A percentile compares a stretch with the other conserved stretches of the same genome.
phyloP scores from a whole-genome alignment of 1,140 invertebrate species.

The Neodiprion pinetum region DNA sequence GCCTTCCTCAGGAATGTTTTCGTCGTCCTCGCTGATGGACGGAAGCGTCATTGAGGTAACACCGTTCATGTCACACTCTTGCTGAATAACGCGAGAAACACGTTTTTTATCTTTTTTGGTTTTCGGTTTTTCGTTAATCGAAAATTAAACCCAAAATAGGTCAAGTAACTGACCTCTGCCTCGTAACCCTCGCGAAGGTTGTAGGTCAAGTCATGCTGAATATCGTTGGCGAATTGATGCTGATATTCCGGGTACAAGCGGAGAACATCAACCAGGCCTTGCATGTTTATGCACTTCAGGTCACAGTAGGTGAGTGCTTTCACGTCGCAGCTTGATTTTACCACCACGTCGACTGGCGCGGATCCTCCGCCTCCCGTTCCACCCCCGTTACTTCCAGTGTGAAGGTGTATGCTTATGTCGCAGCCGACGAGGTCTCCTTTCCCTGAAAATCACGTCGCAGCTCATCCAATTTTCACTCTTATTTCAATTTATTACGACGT shows the following conservation, averaged over 20 bases:
- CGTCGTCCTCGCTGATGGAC: slow-evolving; percentile 92
- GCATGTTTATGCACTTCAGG: slow-evolving; percentile 92
- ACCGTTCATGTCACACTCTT: slow-evolving; percentile 82
- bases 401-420: slow-evolving; percentile 84
- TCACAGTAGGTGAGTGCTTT: slow-evolving; percentile 95
- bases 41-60: slow-evolving; percentile 82
- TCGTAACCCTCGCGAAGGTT: slow-evolving; percentile 94
- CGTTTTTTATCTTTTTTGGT: background rate
- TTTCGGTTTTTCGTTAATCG: background rate
- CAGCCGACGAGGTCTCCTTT: slow-evolving; percentile 97
- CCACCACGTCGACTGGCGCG: slow-evolving; percentile 74
- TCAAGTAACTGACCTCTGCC: slow-evolving; percentile 69
- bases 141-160: background rate
- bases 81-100: slow-evolving; percentile 49
- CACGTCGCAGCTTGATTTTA: slow-evolving; percentile 94
- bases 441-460: slow-evolving; percentile 66
- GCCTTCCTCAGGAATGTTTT: slow-evolving; percentile 79
- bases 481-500: no score
- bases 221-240: slow-evolving; percentile 90
- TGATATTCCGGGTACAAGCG: slow-evolving; percentile 93
- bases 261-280: slow-evolving; percentile 88
- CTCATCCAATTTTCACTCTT: background rate
- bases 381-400: slow-evolving; percentile 62
- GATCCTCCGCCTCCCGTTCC: slow-evolving; percentile 56
- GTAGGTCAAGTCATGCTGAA: slow-evolving; percentile 94